Conservation (phyloP, 2,888 invertebrate species). For the Agrypnus murinus region DNA sequence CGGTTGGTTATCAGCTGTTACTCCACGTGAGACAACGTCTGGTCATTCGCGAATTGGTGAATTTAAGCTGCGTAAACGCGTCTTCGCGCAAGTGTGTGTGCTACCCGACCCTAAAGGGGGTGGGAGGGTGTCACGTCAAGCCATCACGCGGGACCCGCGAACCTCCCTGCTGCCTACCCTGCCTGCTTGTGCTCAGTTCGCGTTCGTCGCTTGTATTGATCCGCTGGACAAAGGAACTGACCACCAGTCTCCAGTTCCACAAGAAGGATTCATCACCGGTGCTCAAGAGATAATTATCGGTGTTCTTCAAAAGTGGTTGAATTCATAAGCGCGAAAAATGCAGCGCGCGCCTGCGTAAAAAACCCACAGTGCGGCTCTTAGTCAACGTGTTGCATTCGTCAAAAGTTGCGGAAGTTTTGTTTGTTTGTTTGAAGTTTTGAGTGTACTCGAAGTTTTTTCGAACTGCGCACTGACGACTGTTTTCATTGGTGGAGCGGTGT, state of each 20-base stretch:
- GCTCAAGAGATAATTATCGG: slow-evolving; percentile 71
- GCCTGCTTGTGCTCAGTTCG: slow-evolving; percentile 66
- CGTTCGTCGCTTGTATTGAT: slow-evolving; percentile 69
- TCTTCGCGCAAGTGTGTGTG: slow-evolving; percentile 66
- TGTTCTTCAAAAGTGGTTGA: slow-evolving; percentile 72
- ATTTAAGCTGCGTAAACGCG: slow-evolving; percentile 68
- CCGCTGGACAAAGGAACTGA: slow-evolving; percentile 72
- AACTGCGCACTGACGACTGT: slow-evolving; percentile 64
- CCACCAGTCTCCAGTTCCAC: slow-evolving; percentile 70
- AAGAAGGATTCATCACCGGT: slow-evolving; percentile 65
- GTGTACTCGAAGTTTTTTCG: slow-evolving; percentile 64
- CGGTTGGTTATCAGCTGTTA: slow-evolving; percentile 56
- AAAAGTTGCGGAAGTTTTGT: slow-evolving; percentile 63
- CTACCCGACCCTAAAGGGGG: slow-evolving; percentile 67
- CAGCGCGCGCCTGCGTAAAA: slow-evolving; percentile 58
- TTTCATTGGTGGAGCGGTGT: slow-evolving; percentile 61
- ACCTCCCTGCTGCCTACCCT: slow-evolving; percentile 60
- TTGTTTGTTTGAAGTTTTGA: slow-evolving; percentile 61
- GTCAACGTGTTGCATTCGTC: slow-evolving; percentile 62
- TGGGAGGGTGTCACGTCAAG: slow-evolving; percentile 78
- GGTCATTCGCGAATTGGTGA: slow-evolving; percentile 51
- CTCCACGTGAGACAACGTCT: slow-evolving; percentile 49
- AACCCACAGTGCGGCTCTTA: slow-evolving; percentile 48
- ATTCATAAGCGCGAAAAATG: slow-evolving; percentile 54
- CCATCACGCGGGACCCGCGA: slow-evolving; percentile 71